A percentile compares a stretch with the other conserved stretches of the same genome.
Evolutionary conservation across 2,797 vertebrate species (phyloP).

Genomic region (Sparus aurata): DNA sequence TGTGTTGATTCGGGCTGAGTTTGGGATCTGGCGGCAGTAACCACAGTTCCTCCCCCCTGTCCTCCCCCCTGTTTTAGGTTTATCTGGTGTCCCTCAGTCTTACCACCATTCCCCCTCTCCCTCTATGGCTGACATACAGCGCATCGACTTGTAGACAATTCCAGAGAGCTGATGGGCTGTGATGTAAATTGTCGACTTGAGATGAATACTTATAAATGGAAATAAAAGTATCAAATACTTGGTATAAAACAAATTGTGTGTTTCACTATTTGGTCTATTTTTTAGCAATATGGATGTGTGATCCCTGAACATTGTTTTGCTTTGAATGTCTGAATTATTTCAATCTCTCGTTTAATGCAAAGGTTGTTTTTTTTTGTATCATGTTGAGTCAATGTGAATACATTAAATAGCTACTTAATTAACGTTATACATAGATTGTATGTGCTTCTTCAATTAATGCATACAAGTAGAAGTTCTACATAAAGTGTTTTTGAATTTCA

Average conservation of each 20-base stretch:
- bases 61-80: conserved; percentile 50
- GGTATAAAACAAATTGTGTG: conserved; percentile 46
- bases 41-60: conserved; percentile 32
- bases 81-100: conserved; percentile 69
- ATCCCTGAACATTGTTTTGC: not conserved
- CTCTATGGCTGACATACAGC: conserved; percentile 55
- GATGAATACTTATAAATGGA: conserved; percentile 79
- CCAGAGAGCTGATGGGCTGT: conserved; percentile 74
- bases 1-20: conserved; percentile 67
- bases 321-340: not conserved
- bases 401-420: too few species aligned
- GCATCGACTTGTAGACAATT: conserved; percentile 69
- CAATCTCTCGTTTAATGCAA: not conserved
- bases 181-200: conserved; percentile 80
- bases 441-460: too few species aligned
- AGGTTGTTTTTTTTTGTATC: too few species aligned
- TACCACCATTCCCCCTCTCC: conserved; percentile 48
- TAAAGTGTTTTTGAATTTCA: too few species aligned
- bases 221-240: conserved; percentile 81
- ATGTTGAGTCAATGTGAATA: too few species aligned
- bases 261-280: not conserved
- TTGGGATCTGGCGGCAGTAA: conserved; percentile 77
- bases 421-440: too few species aligned
- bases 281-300: not conserved
- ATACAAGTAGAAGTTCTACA: too few species aligned